phyloP scores from a whole-genome alignment of 2,113 vertebrate species.

The Riparia riparia region DNA sequence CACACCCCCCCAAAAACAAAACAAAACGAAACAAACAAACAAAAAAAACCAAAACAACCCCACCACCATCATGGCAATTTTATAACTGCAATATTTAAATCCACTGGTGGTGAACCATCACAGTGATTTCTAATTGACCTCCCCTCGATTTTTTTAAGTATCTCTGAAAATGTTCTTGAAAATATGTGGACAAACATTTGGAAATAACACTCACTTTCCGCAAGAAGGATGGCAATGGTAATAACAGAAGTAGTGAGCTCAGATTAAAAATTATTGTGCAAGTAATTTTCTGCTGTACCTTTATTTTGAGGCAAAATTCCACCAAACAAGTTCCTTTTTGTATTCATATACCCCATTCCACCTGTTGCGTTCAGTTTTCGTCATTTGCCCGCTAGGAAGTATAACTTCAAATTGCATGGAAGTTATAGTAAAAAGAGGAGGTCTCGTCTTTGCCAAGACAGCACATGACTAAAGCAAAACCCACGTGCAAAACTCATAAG shows the following conservation, averaged over 20 bases:
- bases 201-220: not conserved
- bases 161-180: not conserved
- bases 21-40: too few species aligned
- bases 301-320: not conserved
- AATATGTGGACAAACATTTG: not conserved
- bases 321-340: not conserved
- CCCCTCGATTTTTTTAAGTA: not conserved
- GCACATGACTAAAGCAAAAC: not conserved
- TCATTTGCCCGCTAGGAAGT: not conserved
- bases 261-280: not conserved
- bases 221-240: not conserved
- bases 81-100: not conserved
- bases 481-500: rapidly evolving
- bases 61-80: not conserved
- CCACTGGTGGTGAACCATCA: not conserved
- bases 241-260: not conserved
- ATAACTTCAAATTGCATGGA: not conserved
- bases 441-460: not conserved
- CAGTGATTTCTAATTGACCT: not conserved
- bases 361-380: not conserved
- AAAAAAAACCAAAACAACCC: too few species aligned
- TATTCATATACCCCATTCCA: not conserved
- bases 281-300: not conserved
- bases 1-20: too few species aligned
- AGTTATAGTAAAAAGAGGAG: not conserved